Percentiles rank a stretch among this genome's conserved stretches.
phyloP scores from a whole-genome alignment of 92 coral and sea anemone genomes.

The Umimayanthus kanabou region DNA sequence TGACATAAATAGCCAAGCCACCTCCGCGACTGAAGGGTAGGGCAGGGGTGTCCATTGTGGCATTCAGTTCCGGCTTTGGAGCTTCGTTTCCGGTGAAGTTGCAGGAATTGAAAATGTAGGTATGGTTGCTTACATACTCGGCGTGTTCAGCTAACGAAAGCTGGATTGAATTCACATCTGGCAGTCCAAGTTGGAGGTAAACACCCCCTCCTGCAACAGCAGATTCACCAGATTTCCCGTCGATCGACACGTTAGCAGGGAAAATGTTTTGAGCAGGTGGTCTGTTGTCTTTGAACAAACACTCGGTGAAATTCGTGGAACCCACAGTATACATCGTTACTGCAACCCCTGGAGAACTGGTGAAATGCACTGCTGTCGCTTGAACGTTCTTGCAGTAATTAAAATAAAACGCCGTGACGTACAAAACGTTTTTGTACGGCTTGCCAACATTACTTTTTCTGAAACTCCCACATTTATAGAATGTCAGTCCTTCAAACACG shows the following conservation, averaged over 20 bases:
- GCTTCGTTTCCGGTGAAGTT: constrained; percentile 74
- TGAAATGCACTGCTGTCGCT: constrained; percentile 49
- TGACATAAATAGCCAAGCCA: constrained; percentile 70
- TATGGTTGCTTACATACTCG: constrained; percentile 66
- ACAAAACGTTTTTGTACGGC: constrained; percentile 52
- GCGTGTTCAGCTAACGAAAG: constrained; percentile 58
- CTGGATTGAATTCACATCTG: constrained; percentile 54
- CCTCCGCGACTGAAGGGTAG: constrained; percentile 86
- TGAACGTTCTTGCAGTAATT: constrained; percentile 76
- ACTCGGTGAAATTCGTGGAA: constrained; percentile 44
- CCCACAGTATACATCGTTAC: constrained; percentile 70
- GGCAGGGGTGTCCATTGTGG: constrained; percentile 45
- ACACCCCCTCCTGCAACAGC: constrained; percentile 74
- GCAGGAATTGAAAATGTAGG: constrained; percentile 51
- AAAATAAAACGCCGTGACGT: constrained; percentile 69
- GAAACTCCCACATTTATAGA: constrained; percentile 79
- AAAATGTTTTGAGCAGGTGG: constrained; percentile 5
- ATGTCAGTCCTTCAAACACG: constrained; percentile 59
- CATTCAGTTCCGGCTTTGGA: constrained; percentile 35
- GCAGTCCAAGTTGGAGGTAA: constrained; percentile 55
- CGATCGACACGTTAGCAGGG: constrained; percentile 1
- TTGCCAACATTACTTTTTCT: constrained; percentile 55
- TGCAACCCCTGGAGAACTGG: constrained; percentile 63
- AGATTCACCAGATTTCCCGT: constrained; percentile 37
- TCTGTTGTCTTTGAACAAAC: constrained; percentile 55